Base-by-base conservation (phyloP, 2,888 invertebrate genomes). In the Agrochola macilenta region DNA sequence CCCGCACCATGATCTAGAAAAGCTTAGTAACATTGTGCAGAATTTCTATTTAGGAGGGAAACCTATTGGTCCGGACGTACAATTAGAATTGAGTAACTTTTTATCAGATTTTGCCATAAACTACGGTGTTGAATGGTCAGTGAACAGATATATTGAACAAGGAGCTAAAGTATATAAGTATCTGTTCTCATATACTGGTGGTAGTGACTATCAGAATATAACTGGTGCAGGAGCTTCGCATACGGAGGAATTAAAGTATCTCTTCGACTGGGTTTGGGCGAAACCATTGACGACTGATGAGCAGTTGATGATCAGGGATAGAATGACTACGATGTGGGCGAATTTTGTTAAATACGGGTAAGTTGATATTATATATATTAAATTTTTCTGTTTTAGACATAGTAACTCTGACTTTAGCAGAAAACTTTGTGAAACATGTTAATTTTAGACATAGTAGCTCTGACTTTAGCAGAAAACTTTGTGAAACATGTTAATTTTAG, bases 301-400 rank as follows among this genome's bases (percentile, higher is more conserved):
- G 69, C 92, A 93, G 68, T 63, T 85, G 0, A 26, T 83, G 69
- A 90, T 94, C 26, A 92, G 93, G n/a, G 90, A 93, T 5, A 82
- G 88, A 63, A 91, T 93, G 90, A 90, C 91, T 0, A 87, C 79
- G 2, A 78, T 93, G 88, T 94, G 94, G 92, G 89, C 92, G 0
- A 93, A 95, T 73, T 94, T 95, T 71, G 92, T 92, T 2, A 95
- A 93, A 82, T 88, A 85, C 68, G 92, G 93, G 94, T 93, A 81
- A 87, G 92, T 89, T 66, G 9, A n/a, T 1, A n/a, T 17, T 35
- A 20, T 35, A 30, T 1, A 9, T 5, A 52, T 0, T 5, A 8
- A 1, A 26, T 17, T 35, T 17, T 69, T 17, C n/a, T 52, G 23
- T 35, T 17, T 17, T 5, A 23, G 8, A 39, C 30, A 30, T 30